A percentile compares a stretch with the other conserved stretches of the same genome.
Evolutionary conservation across 2,797 vertebrate species (phyloP).

Genomic region (Gadopsis marmoratus): DNA sequence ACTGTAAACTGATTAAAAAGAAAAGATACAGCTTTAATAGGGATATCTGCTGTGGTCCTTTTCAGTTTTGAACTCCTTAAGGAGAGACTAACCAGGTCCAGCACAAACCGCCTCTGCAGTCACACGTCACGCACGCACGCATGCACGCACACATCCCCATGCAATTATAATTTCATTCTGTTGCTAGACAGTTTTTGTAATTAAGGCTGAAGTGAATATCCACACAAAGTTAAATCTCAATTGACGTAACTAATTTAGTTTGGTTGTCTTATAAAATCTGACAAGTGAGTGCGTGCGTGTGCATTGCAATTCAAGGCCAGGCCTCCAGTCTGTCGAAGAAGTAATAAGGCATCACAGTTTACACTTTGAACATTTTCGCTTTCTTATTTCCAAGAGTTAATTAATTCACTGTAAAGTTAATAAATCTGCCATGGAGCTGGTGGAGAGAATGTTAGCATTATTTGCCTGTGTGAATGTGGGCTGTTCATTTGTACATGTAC

Average conservation of each 20-base stretch:
- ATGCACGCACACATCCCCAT: constrained; percentile 30
- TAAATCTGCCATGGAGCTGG: constrained; percentile 28
- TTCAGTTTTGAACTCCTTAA: not conserved
- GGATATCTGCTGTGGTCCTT: constrained; percentile 5
- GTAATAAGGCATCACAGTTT: constrained; percentile 65
- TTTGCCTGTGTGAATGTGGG: not conserved
- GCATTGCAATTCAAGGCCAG: constrained; percentile 57
- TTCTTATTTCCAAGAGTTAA: constrained; percentile 46
- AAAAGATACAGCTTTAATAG: not conserved
- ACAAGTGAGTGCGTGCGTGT: constrained; percentile 34
- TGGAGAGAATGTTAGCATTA: not conserved
- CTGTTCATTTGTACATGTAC: not conserved
- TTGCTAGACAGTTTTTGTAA: constrained; percentile 66
- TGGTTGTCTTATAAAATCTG: constrained; percentile 64
- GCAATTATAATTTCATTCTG: constrained; percentile 24
- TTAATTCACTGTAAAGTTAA: constrained; percentile 54
- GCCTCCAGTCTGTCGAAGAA: constrained; percentile 46
- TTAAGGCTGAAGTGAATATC: constrained; percentile 72
- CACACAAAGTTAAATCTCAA: constrained; percentile 63
- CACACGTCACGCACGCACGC: not conserved
- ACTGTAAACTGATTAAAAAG: not conserved
- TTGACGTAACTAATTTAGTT: constrained; percentile 65
- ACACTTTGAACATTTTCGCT: constrained; percentile 45
- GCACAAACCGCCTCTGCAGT: not conserved
- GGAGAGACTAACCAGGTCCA: not conserved